These are phyloP conservation scores for Rhea pennata DNA, from an alignment of 2,113 vertebrate genomes.

Conservation along the genomic window DNA sequence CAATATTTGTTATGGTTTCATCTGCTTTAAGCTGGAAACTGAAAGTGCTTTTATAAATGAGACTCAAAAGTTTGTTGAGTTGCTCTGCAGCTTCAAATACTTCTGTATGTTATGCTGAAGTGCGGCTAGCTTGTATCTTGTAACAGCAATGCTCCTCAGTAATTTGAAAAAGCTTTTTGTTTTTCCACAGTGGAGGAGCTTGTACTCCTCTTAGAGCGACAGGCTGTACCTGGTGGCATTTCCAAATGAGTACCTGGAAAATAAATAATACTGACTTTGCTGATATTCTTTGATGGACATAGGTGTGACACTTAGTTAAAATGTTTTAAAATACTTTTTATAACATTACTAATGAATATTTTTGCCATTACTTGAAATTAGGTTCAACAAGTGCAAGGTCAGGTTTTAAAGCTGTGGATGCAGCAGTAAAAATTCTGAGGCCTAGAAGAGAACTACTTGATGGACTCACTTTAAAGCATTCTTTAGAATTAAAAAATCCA, in stretches of 20 bases:
- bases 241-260: background rate
- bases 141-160: background rate
- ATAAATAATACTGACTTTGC: background rate
- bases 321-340: background rate
- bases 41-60: constrained; percentile 28
- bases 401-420: background rate
- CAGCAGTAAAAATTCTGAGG: background rate
- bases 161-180: background rate
- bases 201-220: background rate
- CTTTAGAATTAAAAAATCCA: background rate
- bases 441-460: background rate
- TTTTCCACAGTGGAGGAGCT: background rate
- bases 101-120: background rate
- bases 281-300: background rate
- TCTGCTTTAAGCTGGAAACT: constrained; percentile 20
- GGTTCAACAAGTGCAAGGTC: background rate
- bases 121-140: background rate
- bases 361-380: background rate
- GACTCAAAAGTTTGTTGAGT: background rate
- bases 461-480: background rate
- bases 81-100: background rate
- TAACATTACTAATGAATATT: background rate
- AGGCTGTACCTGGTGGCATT: background rate
- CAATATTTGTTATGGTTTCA: constrained; percentile 61
- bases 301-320: background rate